Percentiles rank a stretch among this genome's conserved stretches.
phyloP scores from a whole-genome alignment of 2,113 vertebrate species.

The Petrocephalus zakoni region DNA sequence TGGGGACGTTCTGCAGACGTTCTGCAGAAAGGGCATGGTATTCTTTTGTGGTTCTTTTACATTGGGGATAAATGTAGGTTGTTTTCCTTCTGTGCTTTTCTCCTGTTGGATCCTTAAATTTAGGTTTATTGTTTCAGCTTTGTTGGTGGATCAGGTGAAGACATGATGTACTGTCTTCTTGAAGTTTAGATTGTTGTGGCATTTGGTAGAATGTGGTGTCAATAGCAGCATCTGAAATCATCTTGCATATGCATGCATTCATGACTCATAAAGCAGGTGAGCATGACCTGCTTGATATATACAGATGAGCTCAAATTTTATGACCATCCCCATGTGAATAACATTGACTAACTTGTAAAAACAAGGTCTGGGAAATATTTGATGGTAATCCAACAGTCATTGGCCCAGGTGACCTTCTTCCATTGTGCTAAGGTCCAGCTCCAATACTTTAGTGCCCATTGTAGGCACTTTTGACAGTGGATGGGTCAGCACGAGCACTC shows the following conservation, averaged over 20 bases:
- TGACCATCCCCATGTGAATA: neutral
- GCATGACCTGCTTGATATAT: slow-evolving; percentile 28
- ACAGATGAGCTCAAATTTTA: slow-evolving; percentile 2
- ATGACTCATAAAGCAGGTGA: slow-evolving; percentile 5
- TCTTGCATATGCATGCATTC: slow-evolving; percentile 2
- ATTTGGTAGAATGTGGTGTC: neutral
- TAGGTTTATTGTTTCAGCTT: neutral
- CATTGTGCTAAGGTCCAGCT: neutral
- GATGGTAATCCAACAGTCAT: neutral
- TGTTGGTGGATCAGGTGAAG: neutral
- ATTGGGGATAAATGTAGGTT: neutral
- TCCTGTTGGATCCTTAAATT: neutral
- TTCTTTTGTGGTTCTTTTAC: neutral
- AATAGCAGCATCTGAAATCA: neutral
- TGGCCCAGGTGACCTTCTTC: neutral
- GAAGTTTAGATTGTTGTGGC: neutral
- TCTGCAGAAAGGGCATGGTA: neutral
- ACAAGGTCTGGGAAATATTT: neutral
- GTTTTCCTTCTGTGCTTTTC: neutral
- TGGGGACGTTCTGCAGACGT: neutral
- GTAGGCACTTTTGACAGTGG: neutral
- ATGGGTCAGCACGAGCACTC: neutral
- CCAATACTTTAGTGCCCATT: neutral
- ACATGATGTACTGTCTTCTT: neutral
- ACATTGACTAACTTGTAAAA: neutral